Evolutionary conservation across 1,140 invertebrate genomes (phyloP), one percentile per base, ranked within the genome.

Genomic region (Nasonia vitripennis): DNA sequence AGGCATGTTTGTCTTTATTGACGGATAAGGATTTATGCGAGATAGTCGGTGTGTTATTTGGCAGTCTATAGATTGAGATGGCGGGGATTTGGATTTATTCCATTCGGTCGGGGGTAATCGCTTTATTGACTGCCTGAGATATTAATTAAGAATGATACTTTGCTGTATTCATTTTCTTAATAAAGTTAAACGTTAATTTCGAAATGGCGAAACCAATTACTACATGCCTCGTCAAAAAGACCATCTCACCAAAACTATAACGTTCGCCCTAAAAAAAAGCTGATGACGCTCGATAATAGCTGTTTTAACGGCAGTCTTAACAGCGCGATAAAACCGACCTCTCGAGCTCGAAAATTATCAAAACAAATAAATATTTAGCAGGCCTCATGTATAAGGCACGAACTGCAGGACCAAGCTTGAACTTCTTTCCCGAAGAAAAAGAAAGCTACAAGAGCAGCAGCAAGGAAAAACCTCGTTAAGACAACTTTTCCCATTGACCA

Each of bases 401-500:
- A 80, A 31, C 27, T 17, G 23, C 20, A 20, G 12, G n/a, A 78
- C 23, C 5, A 51, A 78, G 27, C 71, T 41, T 2, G 55, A 80
- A 84, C n/a, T 74, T 82, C 51, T 2, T 17, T 17, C 20, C 20
- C 31, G 48, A 71, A 67, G 45, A 10, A n/a, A 31, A 51, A 34
- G 70, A 83, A 77, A 45, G 23, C 34, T 5, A 12, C 14, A 51
- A 55, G 55, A 73, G 27, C 34, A 37, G 34, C 34, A 37, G 34
- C 34, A 37, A 37, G 17, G 55, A 34, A 81, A 68, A 75, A 71
- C 20, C 79, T 85, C 84, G 71, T 81, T 85, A 81, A 55, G 71
- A 23, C 14, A 85, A 85, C 51, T 85, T 85, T 85, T 85, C 78
- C 68, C 78, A 85, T 85, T 77, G 62, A 81, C 78, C 84, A 68